Conservation (phyloP, 2,113 vertebrate genomes). For the Deroptyus accipitrinus region DNA sequence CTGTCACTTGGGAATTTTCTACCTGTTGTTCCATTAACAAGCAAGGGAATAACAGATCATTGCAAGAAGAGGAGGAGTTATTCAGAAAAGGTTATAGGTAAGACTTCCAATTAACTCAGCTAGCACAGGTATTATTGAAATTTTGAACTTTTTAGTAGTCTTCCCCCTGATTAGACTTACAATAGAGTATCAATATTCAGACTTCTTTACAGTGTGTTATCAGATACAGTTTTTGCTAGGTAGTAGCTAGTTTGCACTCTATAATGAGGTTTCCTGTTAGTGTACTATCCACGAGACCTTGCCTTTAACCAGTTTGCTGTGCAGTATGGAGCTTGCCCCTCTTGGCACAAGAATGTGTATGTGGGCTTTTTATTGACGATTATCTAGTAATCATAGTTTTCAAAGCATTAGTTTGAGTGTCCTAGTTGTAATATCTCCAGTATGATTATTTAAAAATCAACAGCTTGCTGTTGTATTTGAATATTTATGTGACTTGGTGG, state of each 20-base stretch:
- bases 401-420: background rate
- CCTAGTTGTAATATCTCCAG: background rate
- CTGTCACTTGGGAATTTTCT: constrained; percentile 18
- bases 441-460: background rate
- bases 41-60: background rate
- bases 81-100: background rate
- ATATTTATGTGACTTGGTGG: background rate
- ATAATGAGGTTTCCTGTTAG: background rate
- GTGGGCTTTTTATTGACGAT: background rate
- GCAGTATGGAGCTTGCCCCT: background rate
- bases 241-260: background rate
- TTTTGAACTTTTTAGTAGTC: background rate
- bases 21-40: constrained; percentile 10
- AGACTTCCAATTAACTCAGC: constrained; percentile 3
- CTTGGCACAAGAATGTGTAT: background rate
- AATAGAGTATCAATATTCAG: background rate
- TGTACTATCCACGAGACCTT: background rate
- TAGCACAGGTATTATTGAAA: background rate
- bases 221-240: background rate
- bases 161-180: background rate
- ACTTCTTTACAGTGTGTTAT: background rate
- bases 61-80: constrained; percentile 3
- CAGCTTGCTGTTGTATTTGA: background rate
- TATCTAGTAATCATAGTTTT: background rate
- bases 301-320: background rate